These are phyloP conservation scores for Melinaea marsaeus DNA, from an alignment of 2,888 invertebrate species.

Conservation along the genomic window DNA sequence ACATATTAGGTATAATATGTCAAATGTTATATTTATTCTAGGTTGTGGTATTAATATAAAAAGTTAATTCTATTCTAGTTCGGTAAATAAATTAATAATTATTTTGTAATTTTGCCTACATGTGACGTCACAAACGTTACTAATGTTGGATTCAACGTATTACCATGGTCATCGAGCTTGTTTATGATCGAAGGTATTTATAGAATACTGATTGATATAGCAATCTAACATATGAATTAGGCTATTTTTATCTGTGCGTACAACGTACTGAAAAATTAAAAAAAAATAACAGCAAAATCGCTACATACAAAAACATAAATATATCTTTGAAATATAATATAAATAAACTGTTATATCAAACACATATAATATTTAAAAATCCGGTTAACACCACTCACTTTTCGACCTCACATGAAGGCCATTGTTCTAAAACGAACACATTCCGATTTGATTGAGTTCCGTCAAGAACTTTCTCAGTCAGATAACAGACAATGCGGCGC, in stretches of 20 bases:
- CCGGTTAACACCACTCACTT: slow-evolving; percentile 22
- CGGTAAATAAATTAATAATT: too few relatives aligned
- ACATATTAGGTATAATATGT: too few relatives aligned
- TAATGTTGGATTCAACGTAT: not conserved
- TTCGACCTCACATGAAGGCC: slow-evolving; percentile 26
- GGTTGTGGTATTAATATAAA: too few relatives aligned
- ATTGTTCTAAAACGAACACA: slow-evolving; percentile 29
- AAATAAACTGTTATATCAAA: not conserved
- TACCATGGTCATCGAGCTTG: not conserved
- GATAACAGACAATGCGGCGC: slow-evolving; percentile 56
- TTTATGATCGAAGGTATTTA: too few relatives aligned
- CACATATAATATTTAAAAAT: slow-evolving; percentile 20
- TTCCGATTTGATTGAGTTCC: slow-evolving; percentile 33
- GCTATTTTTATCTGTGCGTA: not conserved
- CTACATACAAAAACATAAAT: not conserved
- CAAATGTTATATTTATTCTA: too few relatives aligned
- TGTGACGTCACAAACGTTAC: too few relatives aligned
- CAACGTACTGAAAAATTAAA: not conserved
- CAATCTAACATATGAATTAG: too few relatives aligned
- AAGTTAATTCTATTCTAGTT: too few relatives aligned
- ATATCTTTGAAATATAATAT: not conserved
- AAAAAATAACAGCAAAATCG: not conserved
- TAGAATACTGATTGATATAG: too few relatives aligned
- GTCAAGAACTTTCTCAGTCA: slow-evolving; percentile 33
- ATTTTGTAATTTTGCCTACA: too few relatives aligned